Percentiles rank a stretch among this genome's conserved stretches.
Conservation (phyloP, 1,140 invertebrate species). For the Listronotus bonariensis region DNA sequence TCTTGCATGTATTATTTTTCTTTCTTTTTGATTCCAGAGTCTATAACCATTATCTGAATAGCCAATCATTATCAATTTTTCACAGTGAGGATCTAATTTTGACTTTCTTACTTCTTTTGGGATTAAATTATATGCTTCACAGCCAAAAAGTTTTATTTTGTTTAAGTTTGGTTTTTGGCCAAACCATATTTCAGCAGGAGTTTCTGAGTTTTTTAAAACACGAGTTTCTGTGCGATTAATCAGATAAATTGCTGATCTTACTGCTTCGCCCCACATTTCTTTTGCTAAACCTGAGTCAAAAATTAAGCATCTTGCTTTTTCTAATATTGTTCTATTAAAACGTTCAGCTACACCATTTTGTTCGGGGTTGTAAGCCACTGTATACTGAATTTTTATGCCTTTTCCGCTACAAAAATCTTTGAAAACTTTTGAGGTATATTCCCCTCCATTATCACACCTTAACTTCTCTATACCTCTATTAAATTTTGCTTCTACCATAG, state of each 20-base stretch:
- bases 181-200: constrained; percentile 34
- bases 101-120: constrained; percentile 28
- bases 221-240: constrained; percentile 51
- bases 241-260: constrained; percentile 49
- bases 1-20: constrained; percentile 43
- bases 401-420: constrained; percentile 38
- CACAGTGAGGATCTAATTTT: constrained; percentile 39
- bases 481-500: constrained; percentile 45
- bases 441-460: constrained; percentile 44
- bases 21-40: constrained; percentile 40
- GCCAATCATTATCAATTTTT: constrained; percentile 40
- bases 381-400: constrained; percentile 41
- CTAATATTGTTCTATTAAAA: constrained; percentile 54
- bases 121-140: constrained; percentile 41
- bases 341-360: constrained; percentile 56
- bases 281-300: too few relatives aligned
- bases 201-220: constrained; percentile 24
- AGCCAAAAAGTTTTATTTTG: constrained; percentile 49
- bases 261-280: too few relatives aligned
- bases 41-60: constrained; percentile 39
- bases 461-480: constrained; percentile 46
- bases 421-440: constrained; percentile 45
- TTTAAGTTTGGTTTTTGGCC: constrained; percentile 31
- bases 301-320: constrained; percentile 53
- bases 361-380: constrained; percentile 50